phyloP scores from a whole-genome alignment of 2,113 vertebrate genomes.

The Ophiodon elongatus region DNA sequence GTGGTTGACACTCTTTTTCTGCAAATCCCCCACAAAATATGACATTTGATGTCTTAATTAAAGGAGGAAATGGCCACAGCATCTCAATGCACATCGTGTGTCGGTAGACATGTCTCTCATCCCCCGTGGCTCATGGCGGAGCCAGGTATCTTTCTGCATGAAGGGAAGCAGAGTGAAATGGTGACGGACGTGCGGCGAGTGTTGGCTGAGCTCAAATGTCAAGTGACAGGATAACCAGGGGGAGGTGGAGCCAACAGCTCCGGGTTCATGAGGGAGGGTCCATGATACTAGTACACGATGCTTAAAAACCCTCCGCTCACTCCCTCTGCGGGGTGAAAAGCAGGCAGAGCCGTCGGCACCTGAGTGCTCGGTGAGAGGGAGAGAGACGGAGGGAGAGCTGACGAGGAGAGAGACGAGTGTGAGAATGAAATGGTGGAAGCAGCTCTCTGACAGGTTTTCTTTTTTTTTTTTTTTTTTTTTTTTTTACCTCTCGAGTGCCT shows the following conservation, averaged over 20 bases:
- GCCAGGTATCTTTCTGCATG: not conserved
- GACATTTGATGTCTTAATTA: not conserved
- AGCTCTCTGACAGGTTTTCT: constrained; percentile 50
- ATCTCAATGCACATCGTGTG: not conserved
- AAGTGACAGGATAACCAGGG: constrained; percentile 63
- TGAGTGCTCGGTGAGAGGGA: constrained; percentile 11
- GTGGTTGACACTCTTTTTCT: not conserved
- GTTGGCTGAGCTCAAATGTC: constrained; percentile 73
- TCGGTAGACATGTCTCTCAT: not conserved
- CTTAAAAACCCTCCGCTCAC: constrained; percentile 41
- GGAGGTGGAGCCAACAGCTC: constrained; percentile 54
- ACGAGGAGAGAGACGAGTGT: constrained; percentile 25
- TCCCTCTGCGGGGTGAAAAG: constrained; percentile 24
- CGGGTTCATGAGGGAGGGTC: constrained; percentile 61
- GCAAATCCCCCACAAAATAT: not conserved
- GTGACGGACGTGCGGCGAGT: constrained; percentile 48
- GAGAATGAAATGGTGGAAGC: constrained; percentile 62
- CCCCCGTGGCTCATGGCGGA: not conserved
- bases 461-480: constrained; percentile 8
- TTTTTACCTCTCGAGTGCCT: constrained; percentile 69
- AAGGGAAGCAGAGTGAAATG: constrained; percentile 31
- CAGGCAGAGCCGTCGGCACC: not conserved
- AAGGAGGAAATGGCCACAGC: not conserved
- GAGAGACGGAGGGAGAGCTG: constrained; percentile 10
- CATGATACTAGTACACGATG: constrained; percentile 65